Percentiles rank a stretch among this genome's conserved stretches.
phyloP scores from a whole-genome alignment of 2,888 invertebrate species.

The Sicus ferrugineus region DNA sequence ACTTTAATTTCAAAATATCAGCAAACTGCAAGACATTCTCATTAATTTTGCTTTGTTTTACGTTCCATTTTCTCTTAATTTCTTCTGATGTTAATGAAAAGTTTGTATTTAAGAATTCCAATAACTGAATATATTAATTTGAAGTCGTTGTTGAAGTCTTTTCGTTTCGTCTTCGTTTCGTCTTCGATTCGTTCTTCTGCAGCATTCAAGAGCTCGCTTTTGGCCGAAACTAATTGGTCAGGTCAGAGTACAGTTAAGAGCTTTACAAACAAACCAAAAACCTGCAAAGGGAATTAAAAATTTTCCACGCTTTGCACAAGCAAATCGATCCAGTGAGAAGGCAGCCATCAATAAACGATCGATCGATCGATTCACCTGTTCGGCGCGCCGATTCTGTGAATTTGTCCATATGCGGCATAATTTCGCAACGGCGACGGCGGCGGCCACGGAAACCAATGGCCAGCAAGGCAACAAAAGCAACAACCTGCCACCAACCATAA shows the following conservation, averaged over 20 bases:
- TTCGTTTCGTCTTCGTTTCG: background rate
- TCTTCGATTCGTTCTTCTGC: background rate
- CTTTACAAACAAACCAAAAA: background rate
- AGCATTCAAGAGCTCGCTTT: background rate
- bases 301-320: slow-evolving; percentile 11
- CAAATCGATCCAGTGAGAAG: slow-evolving; percentile 16
- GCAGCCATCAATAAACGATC: slow-evolving; percentile 23
- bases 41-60: too few species aligned
- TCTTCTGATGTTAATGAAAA: too few species aligned
- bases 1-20: too few species aligned
- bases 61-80: too few species aligned
- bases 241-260: background rate
- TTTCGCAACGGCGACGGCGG: slow-evolving; percentile 12
- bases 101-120: background rate
- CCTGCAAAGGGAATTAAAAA: background rate
- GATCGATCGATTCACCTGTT: slow-evolving; percentile 29
- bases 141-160: background rate
- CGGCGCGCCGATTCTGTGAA: slow-evolving; percentile 34
- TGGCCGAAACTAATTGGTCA: background rate
- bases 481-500: slow-evolving; percentile 6
- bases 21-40: background rate
- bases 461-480: background rate
- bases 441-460: slow-evolving; percentile 23
- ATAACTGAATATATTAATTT: background rate
- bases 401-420: slow-evolving; percentile 34